Conservation (phyloP, 2,797 vertebrate genomes). For the Champsocephalus esox region DNA sequence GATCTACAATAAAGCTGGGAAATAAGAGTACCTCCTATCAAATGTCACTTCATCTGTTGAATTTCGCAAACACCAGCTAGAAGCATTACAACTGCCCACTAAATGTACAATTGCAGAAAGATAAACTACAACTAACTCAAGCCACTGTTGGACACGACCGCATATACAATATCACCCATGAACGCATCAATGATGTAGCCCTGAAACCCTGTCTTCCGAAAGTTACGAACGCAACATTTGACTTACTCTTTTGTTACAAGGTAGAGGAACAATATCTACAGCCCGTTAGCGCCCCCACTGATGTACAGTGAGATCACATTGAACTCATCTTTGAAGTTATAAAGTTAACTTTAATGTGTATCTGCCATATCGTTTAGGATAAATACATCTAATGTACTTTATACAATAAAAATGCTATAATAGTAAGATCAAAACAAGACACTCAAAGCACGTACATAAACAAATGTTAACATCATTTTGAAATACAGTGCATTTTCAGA, state of each 20-base stretch:
- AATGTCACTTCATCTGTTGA: neutral
- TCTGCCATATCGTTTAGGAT: no score
- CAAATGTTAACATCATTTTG: neutral
- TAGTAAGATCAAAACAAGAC: neutral
- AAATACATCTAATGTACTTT: neutral
- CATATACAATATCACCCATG: neutral
- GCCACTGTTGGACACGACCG: rapidly evolving
- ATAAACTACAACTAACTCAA: rapidly evolving
- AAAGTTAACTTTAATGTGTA: neutral
- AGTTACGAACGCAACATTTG: neutral
- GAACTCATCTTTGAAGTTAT: neutral
- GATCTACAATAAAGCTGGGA: slow-evolving; percentile 14
- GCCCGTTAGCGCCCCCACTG: slow-evolving; percentile 36
- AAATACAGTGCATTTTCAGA: neutral
- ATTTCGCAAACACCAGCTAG: neutral
- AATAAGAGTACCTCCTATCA: rapidly evolving
- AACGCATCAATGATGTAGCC: neutral
- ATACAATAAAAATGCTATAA: neutral
- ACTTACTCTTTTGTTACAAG: slow-evolving; percentile 7
- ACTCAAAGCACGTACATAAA: neutral
- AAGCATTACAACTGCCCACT: neutral
- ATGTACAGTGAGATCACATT: rapidly evolving
- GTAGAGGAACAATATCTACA: slow-evolving; percentile 8
- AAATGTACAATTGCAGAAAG: neutral
- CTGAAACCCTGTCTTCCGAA: neutral